Conservation (phyloP, 2,797 vertebrate genomes). For the Setipinna tenuifilis region DNA sequence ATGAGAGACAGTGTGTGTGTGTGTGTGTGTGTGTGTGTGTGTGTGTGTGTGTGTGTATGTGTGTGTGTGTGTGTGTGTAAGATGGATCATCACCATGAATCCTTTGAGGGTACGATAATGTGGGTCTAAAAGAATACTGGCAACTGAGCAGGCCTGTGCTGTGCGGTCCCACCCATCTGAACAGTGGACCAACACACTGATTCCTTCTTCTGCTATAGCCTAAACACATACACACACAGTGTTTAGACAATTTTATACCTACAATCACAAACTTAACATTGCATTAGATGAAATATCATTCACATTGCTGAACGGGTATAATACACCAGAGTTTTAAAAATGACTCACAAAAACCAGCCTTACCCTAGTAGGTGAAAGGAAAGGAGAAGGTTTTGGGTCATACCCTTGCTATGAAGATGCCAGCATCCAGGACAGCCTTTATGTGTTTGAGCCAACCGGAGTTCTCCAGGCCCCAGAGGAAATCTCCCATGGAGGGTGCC, state of each 20-base stretch:
- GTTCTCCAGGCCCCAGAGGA: constrained; percentile 93
- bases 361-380: not conserved
- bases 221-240: constrained; percentile 58
- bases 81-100: constrained; percentile 84
- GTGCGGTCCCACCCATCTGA: constrained; percentile 98
- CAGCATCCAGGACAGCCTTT: constrained; percentile 91
- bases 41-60: constrained; percentile 26
- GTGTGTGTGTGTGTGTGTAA: constrained; percentile 17
- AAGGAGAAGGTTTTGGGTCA: not conserved
- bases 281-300: not conserved
- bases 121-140: constrained; percentile 87
- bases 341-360: not conserved
- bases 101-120: constrained; percentile 92
- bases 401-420: constrained; percentile 93
- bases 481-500: constrained; percentile 90
- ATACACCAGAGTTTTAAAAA: not conserved
- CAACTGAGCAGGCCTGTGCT: constrained; percentile 93
- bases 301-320: not conserved
- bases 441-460: constrained; percentile 97
- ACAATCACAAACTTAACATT: not conserved
- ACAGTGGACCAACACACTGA: constrained; percentile 96
- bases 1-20: not conserved
- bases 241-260: too few relatives aligned
- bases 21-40: not conserved
- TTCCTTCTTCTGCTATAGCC: constrained; percentile 91